Percentiles rank a stretch among this genome's conserved stretches.
Evolutionary conservation across 2,113 vertebrate genomes (phyloP).

Genomic region (Oreochromis spilurus): DNA sequence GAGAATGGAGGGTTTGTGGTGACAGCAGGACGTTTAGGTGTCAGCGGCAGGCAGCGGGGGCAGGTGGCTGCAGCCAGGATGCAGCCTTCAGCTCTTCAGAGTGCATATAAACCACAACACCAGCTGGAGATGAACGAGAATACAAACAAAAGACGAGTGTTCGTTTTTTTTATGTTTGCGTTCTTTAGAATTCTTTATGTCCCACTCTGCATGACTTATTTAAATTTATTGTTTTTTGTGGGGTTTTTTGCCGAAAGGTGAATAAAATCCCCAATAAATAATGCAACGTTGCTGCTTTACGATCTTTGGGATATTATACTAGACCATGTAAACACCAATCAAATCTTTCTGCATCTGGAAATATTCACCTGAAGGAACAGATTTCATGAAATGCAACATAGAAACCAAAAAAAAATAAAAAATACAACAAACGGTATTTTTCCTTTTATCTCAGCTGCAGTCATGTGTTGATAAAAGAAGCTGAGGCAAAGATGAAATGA

Average conservation of each 20-base stretch:
- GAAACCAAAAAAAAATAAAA: no score
- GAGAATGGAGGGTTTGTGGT: constrained; percentile 5
- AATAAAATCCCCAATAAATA: background rate
- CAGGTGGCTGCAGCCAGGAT: constrained; percentile 27
- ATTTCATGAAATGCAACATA: background rate
- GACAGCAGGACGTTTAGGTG: constrained; percentile 17
- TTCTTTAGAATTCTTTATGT: background rate
- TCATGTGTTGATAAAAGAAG: background rate
- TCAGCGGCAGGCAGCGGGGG: background rate
- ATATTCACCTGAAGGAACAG: background rate
- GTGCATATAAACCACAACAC: background rate
- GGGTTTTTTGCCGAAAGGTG: background rate
- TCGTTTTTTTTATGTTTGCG: background rate
- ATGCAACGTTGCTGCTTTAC: background rate
- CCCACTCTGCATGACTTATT: background rate
- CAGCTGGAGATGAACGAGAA: background rate
- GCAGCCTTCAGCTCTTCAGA: background rate
- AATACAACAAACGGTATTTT: background rate
- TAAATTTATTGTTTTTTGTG: background rate
- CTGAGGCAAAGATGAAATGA: background rate
- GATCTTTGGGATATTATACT: background rate
- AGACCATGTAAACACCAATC: background rate
- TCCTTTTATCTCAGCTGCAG: background rate
- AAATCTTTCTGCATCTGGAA: background rate
- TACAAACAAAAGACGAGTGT: background rate